Evolutionary conservation across 2,113 vertebrate genomes (phyloP), one percentile per base, ranked within the genome.

Genomic region (Trochalopteron elliotii): DNA sequence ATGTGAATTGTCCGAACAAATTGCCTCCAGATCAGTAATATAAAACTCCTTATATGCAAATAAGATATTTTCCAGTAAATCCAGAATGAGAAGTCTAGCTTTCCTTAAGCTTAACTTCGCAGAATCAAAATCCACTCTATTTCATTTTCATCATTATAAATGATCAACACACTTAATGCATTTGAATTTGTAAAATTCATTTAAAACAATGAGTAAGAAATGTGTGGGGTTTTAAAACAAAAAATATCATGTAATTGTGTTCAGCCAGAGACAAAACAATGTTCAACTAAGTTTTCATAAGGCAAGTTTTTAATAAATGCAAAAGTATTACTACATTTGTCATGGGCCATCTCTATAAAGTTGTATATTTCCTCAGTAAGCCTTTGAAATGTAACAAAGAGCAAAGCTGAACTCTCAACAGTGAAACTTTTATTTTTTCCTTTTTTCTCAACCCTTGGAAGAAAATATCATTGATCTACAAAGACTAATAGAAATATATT

Each of bases 81-180:
- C 4, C 9, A 80, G 45, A 2, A 0, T n/a, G 25, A 75, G 31
- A 76, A 89, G 10, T 35, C 28, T 42, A 55, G 35, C 10, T 91
- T 79, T 65, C 42, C 12, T 17, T 77, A 65, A 95, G 83, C 13
- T 47, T 47, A 45, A 45, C 6, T 90, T 77, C 39, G 11, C 44
- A 15, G n/a, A 59, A 16, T 33, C 42, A 86, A 74, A 90, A 81
- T 78, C 12, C 3, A 35, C 24, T 90, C 70, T 52, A 69, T 74
- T 59, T 75, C 2, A 61, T 79, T 91, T 87, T 83, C 33, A 15
- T 64, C 3, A 11, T 60, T 63, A 8, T 37, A 56, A 64, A 11
- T 72, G 64, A 24, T 50, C 0, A 0, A 68, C 55, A 67, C 5
- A 44, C 7, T 28, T 55, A n/a, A 1, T n/a, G 16, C 12, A 57